phyloP scores from a whole-genome alignment of 2,797 vertebrate species.

The Eulemur mongoz region DNA sequence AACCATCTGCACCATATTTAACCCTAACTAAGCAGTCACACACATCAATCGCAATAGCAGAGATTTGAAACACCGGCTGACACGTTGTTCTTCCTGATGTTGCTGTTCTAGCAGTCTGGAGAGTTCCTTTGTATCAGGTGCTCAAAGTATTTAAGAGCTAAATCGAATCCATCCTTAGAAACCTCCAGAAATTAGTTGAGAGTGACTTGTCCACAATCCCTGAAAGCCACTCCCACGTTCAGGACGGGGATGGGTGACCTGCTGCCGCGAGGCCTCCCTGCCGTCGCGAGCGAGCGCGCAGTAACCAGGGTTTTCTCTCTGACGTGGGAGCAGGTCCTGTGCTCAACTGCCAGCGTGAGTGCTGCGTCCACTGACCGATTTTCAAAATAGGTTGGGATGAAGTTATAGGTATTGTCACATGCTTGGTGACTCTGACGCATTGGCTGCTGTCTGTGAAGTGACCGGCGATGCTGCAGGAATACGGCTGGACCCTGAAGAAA shows the following conservation, averaged over 20 bases:
- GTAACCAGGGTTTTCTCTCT: background rate
- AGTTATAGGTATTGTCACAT: background rate
- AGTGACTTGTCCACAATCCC: background rate
- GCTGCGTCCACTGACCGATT: background rate
- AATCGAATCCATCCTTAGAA: background rate
- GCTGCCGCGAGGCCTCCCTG: background rate
- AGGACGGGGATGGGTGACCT: background rate
- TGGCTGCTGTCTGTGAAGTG: background rate
- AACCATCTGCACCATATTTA: background rate
- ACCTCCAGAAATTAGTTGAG: background rate
- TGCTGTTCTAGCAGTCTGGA: background rate
- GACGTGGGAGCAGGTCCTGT: background rate
- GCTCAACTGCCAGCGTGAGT: background rate
- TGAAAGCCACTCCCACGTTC: background rate
- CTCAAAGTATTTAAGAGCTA: background rate
- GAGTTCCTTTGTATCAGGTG: background rate
- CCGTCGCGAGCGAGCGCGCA: background rate
- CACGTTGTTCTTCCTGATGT: background rate
- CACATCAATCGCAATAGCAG: background rate
- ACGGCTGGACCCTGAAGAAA: background rate
- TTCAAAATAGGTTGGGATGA: background rate
- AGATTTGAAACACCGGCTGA: background rate
- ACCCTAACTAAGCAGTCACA: background rate
- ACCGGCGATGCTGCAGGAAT: background rate
- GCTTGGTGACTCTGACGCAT: background rate